Evolutionary conservation across 2,113 vertebrate genomes (phyloP), one percentile per base, ranked within the genome.

Genomic region (Ciconia stormi): DNA sequence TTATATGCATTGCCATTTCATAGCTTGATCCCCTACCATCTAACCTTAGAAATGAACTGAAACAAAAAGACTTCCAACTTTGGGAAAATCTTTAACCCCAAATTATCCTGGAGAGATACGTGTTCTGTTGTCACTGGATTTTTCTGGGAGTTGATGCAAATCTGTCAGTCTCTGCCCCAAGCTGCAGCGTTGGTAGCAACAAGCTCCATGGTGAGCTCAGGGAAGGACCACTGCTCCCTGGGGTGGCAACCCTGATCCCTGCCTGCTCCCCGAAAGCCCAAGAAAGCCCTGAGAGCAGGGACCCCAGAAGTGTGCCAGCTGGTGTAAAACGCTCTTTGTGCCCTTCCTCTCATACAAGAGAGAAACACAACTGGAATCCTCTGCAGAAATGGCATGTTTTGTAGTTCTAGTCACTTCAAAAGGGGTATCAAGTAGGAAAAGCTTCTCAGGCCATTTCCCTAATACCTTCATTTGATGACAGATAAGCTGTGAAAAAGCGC

Each of bases 391-490:
- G 71, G 71, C 0, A 5, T 47, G 87, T 81, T 93, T 81, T 85
- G 82, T 56, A 96, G 94, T 61, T 94, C n/a, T 30, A 82, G 76
- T 87, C 61, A 96, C 93, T 96, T 97, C 96, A 95, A 96, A 97
- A 93, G 96, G 50, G 65, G 55, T 76, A 83, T 96, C 78, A 93
- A 95, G 87, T 66, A 96, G 87, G 94, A 91, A 95, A 97, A 97
- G 89, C 95, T 97, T 97, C 96, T 97, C 91, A 70, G 82, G 52
- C 72, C 83, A 62, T 93, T 96, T 97, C 89, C 89, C 92, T 97
- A 97, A 98, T 92, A 91, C 94, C 94, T 96, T 97, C 96, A 96
- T 97, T 85, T 95, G 93, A 95, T 96, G 96, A 96, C 82, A 97
- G 97, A 91, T 78, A 97, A 96, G 97, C 94, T 72, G 11, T 87